These are phyloP conservation scores for Lampris incognitus DNA, from an alignment of 2,113 vertebrate species.

Conservation along the genomic window DNA sequence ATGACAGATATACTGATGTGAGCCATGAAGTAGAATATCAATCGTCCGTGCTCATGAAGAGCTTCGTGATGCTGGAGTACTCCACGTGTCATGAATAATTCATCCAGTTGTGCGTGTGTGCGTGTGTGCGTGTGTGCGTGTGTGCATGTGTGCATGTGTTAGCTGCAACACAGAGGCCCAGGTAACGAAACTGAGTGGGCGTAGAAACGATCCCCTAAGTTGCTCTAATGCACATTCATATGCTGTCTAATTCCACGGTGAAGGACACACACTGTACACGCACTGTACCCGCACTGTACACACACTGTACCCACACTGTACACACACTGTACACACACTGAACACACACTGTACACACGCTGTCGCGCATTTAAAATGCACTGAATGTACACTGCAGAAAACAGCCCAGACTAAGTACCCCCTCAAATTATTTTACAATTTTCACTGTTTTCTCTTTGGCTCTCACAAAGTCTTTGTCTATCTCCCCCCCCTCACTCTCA, in stretches of 20 bases:
- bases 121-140: constrained; percentile 37
- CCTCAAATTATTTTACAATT: constrained; percentile 9
- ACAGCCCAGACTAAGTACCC: constrained; percentile 34
- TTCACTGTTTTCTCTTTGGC: constrained; percentile 3
- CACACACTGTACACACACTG: too few relatives aligned
- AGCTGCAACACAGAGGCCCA: constrained; percentile 42
- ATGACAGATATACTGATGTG: constrained; percentile 15
- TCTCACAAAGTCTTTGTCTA: not conserved
- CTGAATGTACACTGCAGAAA: constrained; percentile 48
- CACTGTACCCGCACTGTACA: too few relatives aligned
- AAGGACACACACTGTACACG: too few relatives aligned
- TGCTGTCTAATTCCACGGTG: constrained; percentile 62
- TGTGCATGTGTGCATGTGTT: constrained; percentile 50
- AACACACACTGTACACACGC: constrained; percentile 30
- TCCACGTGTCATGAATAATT: constrained; percentile 35
- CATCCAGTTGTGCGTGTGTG: constrained; percentile 51
- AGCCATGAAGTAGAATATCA: constrained; percentile 32
- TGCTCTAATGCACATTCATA: constrained; percentile 72
- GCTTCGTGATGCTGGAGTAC: constrained; percentile 30
- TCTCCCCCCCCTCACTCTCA: not conserved
- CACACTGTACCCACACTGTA: too few relatives aligned
- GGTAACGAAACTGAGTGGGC: constrained; percentile 38
- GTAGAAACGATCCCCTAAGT: constrained; percentile 54
- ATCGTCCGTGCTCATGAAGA: constrained; percentile 14
- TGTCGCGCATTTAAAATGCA: constrained; percentile 58